Conservation (phyloP, 2,888 invertebrate genomes). For the Acanthoscelides obtectus region DNA sequence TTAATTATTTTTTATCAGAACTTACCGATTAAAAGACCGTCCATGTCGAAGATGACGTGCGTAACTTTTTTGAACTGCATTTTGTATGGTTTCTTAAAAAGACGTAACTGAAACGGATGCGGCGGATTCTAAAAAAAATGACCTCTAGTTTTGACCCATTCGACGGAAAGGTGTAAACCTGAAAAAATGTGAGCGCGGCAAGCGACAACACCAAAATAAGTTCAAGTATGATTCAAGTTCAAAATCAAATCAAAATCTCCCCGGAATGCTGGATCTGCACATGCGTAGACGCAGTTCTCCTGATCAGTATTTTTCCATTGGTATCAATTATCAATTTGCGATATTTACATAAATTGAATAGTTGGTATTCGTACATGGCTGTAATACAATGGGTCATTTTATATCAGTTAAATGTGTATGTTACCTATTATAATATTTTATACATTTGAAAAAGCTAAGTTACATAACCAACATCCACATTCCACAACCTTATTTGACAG, state of each 20-base stretch:
- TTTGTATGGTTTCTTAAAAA: constrained; percentile 9
- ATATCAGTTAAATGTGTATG: neutral
- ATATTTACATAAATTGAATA: neutral
- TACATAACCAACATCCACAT: neutral
- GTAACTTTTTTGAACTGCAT: constrained; percentile 57
- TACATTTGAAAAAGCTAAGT: neutral
- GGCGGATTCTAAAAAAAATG: neutral
- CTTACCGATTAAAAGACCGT: constrained; percentile 59
- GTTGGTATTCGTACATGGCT: neutral
- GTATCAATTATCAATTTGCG: neutral
- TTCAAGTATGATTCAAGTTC: neutral
- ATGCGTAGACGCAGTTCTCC: neutral
- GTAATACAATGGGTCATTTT: neutral
- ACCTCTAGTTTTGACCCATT: neutral
- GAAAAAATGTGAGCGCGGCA: neutral
- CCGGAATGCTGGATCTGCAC: neutral
- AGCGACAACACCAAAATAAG: neutral
- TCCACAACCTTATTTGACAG: neutral
- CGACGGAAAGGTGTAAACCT: neutral
- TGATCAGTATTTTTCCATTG: neutral
- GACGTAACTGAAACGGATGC: neutral
- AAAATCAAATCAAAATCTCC: neutral
- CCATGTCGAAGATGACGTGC: constrained; percentile 74
- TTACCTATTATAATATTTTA: neutral
- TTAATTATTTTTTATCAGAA: neutral